Conservation (phyloP, 2,888 invertebrate genomes). For the Orchestes rusci region DNA sequence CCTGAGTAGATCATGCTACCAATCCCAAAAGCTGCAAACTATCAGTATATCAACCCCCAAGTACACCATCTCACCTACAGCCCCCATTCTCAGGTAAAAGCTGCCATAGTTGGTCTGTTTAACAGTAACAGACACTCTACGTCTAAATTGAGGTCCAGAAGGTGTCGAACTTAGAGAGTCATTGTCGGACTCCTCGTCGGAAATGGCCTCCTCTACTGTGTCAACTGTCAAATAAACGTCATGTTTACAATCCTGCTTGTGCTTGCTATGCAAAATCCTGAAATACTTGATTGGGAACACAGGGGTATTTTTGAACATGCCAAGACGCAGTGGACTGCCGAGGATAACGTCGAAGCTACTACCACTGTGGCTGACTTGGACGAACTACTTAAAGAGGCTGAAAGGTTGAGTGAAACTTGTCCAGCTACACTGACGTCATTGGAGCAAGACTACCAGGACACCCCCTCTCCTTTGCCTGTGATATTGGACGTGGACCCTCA, state of each 20-base stretch:
- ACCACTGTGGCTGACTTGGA: too few species aligned
- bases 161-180: conserved; percentile 39
- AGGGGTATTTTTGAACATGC: too few species aligned
- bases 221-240: too few species aligned
- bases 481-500: too few species aligned
- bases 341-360: too few species aligned
- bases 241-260: background rate
- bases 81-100: conserved; percentile 88
- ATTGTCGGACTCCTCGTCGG: conserved; percentile 50
- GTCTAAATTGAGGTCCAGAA: conserved; percentile 33
- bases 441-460: too few species aligned
- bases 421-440: too few species aligned
- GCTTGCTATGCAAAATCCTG: background rate
- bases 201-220: conserved; percentile 37
- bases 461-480: too few species aligned
- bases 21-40: conserved; percentile 84
- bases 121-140: conserved; percentile 37
- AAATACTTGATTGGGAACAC: background rate
- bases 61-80: conserved; percentile 65
- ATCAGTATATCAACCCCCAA: background rate
- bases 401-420: too few species aligned
- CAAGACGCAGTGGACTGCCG: too few species aligned
- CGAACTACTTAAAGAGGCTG: too few species aligned
- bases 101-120: conserved; percentile 78
- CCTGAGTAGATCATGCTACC: conserved; percentile 98